Evolutionary conservation across 1,140 invertebrate genomes (phyloP), one percentile per base, ranked within the genome.

Genomic region (Oncopodura yosiiana): DNA sequence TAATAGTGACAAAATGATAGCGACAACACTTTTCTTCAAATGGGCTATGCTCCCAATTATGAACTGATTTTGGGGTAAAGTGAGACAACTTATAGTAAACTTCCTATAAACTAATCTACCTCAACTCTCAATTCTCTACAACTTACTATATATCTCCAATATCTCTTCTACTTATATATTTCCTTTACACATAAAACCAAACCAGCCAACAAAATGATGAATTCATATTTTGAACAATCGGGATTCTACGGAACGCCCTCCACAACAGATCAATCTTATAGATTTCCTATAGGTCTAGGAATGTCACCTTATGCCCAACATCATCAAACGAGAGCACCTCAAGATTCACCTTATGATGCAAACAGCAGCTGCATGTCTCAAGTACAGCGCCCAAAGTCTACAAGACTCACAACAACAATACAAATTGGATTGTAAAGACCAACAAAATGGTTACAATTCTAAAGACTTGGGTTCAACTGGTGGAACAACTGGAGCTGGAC

Each of bases 151-250:
- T 12, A 6, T 9, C 9, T 45, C 23, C 4, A 5, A 26, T 3
- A 14, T 12, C 14, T 18, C 43, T 24, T 11, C 43, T 6, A n/a
- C n/a, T n/a, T n/a, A n/a, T n/a, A n/a, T n/a, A n/a, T n/a, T n/a
- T n/a, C n/a, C n/a, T n/a, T 34, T 34, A 8, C 8, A 9, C n/a
- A 9, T 34, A 34, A 34, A 34, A 9, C 30, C 30, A n/a, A n/a
- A n/a, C n/a, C 8, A 34, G 12, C 9, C 23, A 45, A 14, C 56
- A 64, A 64, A 64, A 72, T 74, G 75, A 93, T 92, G 89, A 92
- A 92, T 81, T 90, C 87, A 68, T 93, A 92, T 73, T 94, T 92
- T 72, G 88, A 92, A 74, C 88, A 91, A 75, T 82, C 83, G 72
- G 87, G 87, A 71, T 92, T 92, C 77, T 92, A 92, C 74, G 87